These are phyloP conservation scores for Caenorhabditis remanei DNA, from an alignment of 1,140 invertebrate genomes.

Conservation along the genomic window DNA sequence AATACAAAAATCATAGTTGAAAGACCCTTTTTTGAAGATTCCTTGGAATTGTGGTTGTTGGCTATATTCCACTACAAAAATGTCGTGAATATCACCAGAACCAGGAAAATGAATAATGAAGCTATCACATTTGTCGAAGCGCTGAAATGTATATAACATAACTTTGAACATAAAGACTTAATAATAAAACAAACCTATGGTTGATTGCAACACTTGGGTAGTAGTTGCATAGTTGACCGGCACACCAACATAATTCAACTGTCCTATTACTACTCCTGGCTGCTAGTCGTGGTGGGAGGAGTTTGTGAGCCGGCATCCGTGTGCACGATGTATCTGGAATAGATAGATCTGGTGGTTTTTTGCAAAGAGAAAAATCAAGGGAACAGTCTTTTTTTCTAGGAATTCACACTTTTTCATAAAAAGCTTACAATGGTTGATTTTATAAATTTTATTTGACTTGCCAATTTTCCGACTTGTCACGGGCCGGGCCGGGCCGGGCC, in stretches of 20 bases:
- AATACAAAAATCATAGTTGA: not conserved
- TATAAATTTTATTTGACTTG: too few relatives aligned
- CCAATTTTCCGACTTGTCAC: too few relatives aligned
- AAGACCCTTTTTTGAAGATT: slow-evolving; percentile 10
- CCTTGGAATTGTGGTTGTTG: too few relatives aligned
- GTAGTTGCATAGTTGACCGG: slow-evolving; percentile 54
- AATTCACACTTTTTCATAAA: too few relatives aligned
- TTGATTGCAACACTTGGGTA: slow-evolving; percentile 51
- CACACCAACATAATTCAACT: slow-evolving; percentile 57
- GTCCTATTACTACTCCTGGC: slow-evolving; percentile 44
- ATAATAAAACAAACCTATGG: not conserved
- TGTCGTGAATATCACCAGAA: not conserved
- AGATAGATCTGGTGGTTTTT: too few relatives aligned
- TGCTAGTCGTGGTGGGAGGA: slow-evolving; percentile 50
- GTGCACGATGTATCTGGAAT: slow-evolving; percentile 56
- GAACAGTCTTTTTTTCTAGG: too few relatives aligned
- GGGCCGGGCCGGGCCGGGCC: too few relatives aligned
- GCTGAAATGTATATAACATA: not conserved
- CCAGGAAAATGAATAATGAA: not conserved
- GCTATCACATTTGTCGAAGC: slow-evolving; percentile 5
- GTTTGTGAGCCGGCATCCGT: slow-evolving; percentile 48
- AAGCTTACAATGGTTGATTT: too few relatives aligned
- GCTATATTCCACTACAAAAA: not conserved
- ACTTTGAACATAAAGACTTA: not conserved
- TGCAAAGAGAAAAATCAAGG: too few relatives aligned